Evolutionary conservation across 1,140 invertebrate genomes (phyloP).

Genomic region (Nylanderia fulva): DNA sequence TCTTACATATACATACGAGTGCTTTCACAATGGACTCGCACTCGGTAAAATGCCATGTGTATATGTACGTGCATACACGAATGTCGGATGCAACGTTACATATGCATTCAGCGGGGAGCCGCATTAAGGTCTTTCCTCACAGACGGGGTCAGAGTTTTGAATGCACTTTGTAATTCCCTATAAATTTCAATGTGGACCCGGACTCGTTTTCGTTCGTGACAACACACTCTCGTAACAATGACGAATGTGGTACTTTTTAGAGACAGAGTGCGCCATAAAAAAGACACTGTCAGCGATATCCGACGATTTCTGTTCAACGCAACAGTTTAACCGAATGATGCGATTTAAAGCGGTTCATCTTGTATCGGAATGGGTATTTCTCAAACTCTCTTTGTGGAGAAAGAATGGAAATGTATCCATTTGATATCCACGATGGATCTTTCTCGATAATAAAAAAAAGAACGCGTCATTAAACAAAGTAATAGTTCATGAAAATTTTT

Average conservation of each 20-base stretch:
- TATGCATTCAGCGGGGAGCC: conserved; percentile 55
- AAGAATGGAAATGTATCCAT: background rate
- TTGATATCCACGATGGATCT: background rate
- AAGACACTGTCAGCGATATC: background rate
- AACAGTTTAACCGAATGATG: background rate
- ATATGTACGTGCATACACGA: background rate
- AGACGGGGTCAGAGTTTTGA: conserved; percentile 56
- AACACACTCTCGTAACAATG: background rate
- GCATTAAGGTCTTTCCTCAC: conserved; percentile 61
- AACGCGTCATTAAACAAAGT: background rate
- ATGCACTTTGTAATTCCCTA: conserved; percentile 65
- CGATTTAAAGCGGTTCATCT: background rate
- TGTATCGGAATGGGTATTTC: background rate
- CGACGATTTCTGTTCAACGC: background rate
- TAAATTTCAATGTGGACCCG: conserved; percentile 15
- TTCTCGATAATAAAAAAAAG: background rate
- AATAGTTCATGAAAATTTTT: background rate
- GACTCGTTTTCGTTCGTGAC: background rate
- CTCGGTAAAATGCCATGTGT: background rate
- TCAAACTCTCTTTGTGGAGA: background rate
- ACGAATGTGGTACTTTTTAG: background rate
- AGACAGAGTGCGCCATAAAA: conserved; percentile 5
- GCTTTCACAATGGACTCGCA: background rate
- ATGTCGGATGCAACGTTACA: conserved; percentile 37
- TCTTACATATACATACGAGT: background rate